Evolutionary conservation across 2,888 invertebrate species (phyloP), one percentile per base, ranked within the genome.

Genomic region (Lasioglossum vierecki): DNA sequence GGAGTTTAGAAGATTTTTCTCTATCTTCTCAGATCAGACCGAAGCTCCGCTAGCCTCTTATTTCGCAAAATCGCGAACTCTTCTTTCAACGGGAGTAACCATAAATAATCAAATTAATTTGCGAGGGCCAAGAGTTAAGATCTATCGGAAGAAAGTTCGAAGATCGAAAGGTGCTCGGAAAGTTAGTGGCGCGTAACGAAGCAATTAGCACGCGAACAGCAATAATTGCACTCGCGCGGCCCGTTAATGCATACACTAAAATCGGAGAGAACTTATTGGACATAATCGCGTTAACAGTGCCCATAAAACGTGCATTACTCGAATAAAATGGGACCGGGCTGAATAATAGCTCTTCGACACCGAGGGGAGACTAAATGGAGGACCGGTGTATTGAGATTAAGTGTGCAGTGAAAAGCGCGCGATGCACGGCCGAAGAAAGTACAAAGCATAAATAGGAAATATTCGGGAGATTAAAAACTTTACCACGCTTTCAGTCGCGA

Each of bases 371-470:
- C 60, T 26, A 60, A 60, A 60, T 60, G 60, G 26, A 60, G 60
- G 60, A 60, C 26, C 26, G 53, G 53, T 53, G 53, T 53, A 53
- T 53, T 60, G 60, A 60, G 60, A 60, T 60, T 53, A 60, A 60
- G 60, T 60, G 60, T 60, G 60, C 60, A 60, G 4, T 15, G 26
- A 60, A 60, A 60, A 13, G 60, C 53, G 26, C 13, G 13, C 26
- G 13, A 60, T 15, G 26, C 22, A 15, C 60, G 26, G n/a, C n/a
- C 26, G 5, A 60, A 60, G 60, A n/a, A 53, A 60, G 11, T 26
- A 26, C 26, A 60, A 26, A 26, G 60, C 15, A 26, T 60, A 60
- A 60, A 60, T 5, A 60, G 13, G 13, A 60, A 26, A 26, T 26
- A 26, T 60, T 26, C 26, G 2, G 5, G 13, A 13, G 26, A 60